Evolutionary conservation across 2,113 vertebrate species (phyloP), one percentile per base, ranked within the genome.

Genomic region (Corvus hawaiiensis): DNA sequence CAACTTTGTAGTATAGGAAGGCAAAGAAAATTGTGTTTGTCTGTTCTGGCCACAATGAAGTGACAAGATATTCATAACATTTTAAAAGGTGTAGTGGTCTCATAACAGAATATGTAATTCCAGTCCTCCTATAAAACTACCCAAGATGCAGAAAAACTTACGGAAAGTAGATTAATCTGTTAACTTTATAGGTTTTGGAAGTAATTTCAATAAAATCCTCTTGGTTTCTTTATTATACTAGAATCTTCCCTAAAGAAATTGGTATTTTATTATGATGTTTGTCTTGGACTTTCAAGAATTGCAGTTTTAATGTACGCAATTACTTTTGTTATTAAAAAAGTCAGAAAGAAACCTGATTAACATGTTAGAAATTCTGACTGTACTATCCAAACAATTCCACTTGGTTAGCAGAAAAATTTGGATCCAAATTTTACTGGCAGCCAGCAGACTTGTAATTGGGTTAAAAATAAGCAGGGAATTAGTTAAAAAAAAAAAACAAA

Each of bases 381-480:
- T 86, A n/a, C 52, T 87, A 86, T 80, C 28, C 79, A 88, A 93
- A 90, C 32, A 72, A 78, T 90, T 93, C 54, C 35, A 62, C 17
- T 89, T 78, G 49, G 27, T 84, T 94, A 87, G 54, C 41, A 87
- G 64, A 93, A 84, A 78, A 87, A 90, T 58, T 86, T 90, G 72
- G 64, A 90, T 96, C 55, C 49, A 84, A 49, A 88, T 95, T 89
- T 81, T 90, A 61, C 68, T 89, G 66, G 49, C 84, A 94, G 35
- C 16, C 35, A 55, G n/a, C 49, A 75, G 56, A 30, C 13, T 71
- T 89, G 48, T 84, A 96, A 90, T 76, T 11, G 2, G 16, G 61
- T 92, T 91, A 88, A 96, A 94, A 96, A 90, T 72, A 80, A 86
- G 35, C 44, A 84, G 68, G 26, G 62, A 90, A 72, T 72, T 84